Evolutionary conservation across 2,113 vertebrate species (phyloP).

Genomic region (Oplegnathus fasciatus): DNA sequence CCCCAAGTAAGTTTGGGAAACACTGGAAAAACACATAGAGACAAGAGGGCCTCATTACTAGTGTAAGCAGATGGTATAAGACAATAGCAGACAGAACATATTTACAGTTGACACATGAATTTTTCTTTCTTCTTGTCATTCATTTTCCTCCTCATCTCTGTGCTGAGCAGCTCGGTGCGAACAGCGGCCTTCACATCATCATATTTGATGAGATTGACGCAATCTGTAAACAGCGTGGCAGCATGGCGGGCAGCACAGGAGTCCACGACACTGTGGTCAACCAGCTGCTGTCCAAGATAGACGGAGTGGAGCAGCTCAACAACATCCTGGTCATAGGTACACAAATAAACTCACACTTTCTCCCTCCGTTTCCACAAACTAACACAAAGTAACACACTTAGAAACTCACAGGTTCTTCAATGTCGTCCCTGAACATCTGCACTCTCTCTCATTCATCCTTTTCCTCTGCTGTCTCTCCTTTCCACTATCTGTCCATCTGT

Average conservation of each 20-base stretch:
- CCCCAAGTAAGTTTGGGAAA: background rate
- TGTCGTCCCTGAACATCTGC: constrained; percentile 37
- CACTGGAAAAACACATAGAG: too few relatives aligned
- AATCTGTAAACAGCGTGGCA: constrained; percentile 98
- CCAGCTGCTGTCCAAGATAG: constrained; percentile 97
- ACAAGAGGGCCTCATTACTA: background rate
- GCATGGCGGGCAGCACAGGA: constrained; percentile 96
- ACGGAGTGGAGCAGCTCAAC: constrained; percentile 97
- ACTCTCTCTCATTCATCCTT: background rate
- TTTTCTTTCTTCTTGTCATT: background rate
- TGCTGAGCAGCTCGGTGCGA: constrained; percentile 89
- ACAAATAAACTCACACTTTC: background rate
- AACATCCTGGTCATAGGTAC: constrained; percentile 98
- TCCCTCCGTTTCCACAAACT: background rate
- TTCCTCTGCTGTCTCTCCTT: background rate
- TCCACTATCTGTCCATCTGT: constrained; percentile 32
- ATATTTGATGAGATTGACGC: constrained; percentile 99
- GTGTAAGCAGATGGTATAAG: background rate
- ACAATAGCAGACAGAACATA: constrained; percentile 15
- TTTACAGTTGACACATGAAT: constrained; percentile 13
- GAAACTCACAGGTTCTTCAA: background rate
- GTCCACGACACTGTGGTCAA: constrained; percentile 98
- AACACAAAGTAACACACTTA: background rate
- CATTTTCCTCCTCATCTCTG: background rate
- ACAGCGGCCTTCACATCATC: constrained; percentile 98